Percentiles rank a stretch among this genome's conserved stretches.
Conservation (phyloP, 2,113 vertebrate genomes). For the Phalacrocorax pelagicus region DNA sequence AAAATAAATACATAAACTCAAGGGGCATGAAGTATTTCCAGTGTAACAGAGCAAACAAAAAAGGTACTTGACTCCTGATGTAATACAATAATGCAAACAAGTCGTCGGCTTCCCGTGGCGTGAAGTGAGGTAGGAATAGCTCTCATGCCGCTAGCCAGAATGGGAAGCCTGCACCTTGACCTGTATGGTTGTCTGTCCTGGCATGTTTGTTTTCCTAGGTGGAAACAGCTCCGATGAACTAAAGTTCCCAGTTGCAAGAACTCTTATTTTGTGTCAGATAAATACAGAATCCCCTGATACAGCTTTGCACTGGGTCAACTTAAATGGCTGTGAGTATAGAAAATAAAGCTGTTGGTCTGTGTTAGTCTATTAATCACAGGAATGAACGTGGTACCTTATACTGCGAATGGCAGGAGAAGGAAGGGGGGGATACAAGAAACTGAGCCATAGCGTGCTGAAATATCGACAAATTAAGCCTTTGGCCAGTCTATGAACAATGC, state of each 20-base stretch:
- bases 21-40: not conserved
- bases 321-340: not conserved
- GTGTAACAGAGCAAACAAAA: not conserved
- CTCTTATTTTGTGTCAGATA: not conserved
- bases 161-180: not conserved
- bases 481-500: not conserved
- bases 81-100: accelerated
- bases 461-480: not conserved
- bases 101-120: accelerated
- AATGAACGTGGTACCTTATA: not conserved
- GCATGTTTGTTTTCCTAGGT: not conserved
- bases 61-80: not conserved
- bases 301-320: not conserved
- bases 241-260: not conserved
- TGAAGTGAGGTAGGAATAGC: not conserved
- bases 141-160: not conserved
- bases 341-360: not conserved
- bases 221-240: not conserved
- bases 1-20: not conserved
- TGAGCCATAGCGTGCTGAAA: not conserved
- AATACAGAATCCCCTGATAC: not conserved
- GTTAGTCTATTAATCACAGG: not conserved
- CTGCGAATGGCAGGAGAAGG: not conserved
- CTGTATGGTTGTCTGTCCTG: not conserved
- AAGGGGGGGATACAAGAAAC: not conserved